Base-by-base conservation (phyloP, 2,113 vertebrate species). In the Myrmecophaga tridactyla region DNA sequence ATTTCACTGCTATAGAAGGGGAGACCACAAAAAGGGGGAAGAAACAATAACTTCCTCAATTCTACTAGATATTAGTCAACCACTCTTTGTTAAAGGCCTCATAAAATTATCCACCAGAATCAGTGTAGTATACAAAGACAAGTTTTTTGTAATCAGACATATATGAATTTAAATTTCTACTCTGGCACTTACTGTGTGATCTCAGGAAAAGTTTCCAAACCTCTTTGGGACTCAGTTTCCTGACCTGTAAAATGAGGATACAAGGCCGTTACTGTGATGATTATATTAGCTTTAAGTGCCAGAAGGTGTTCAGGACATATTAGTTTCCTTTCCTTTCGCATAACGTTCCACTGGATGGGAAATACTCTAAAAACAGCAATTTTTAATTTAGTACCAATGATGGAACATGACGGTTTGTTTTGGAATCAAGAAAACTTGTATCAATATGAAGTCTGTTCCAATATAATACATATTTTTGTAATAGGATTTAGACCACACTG, bases 81-180 rank as follows among this genome's bases (percentile, higher is more conserved):
- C 51, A 34, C 34, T 90, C 46, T 88, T 48, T 70, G 39, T 83
- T 94, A 90, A 94, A 86, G 36, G 65, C 36, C 70, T 76, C 69
- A 82, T 72, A 76, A 93, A 94, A 60, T 77, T 76, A 84, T 51
- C 65, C 56, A 62, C 60, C 87, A 85, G 18, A 34, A 41, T 41
- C 72, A 63, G 20, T 25, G 4, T 23, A 25, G 39, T 63, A 84
- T 46, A 86, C 80, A 84, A 82, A 78, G 69, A 3, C 53, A 72
- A 94, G 81, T 83, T 86, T 83, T 86, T 27, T 51, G 4, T 39
- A 67, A 48, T 31, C 48, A 92, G 43, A 67, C 63, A 69, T 36
- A 27, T 17, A 41, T 62, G 39, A 48, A 78, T 65, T 76, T 56
- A 51, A 83, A 83, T 36, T 89, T 60, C 46, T 82, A 69, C 34